Conservation (phyloP, 2,888 invertebrate genomes). For the Mellilla xanthometata region DNA sequence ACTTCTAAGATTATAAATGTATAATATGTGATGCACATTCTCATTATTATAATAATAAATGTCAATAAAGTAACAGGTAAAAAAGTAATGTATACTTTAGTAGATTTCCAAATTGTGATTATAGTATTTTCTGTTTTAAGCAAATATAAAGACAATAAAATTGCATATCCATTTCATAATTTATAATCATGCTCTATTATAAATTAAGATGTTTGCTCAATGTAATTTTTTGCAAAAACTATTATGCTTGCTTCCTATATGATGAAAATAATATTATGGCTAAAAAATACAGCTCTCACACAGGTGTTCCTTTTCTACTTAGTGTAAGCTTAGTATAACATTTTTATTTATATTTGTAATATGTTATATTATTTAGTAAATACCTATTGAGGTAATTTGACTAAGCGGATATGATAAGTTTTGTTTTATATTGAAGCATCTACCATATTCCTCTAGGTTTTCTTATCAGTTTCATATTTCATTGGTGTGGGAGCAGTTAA, state of each 20-base stretch:
- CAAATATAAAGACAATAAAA: slow-evolving; percentile 36
- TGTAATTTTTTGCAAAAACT: slow-evolving; percentile 26
- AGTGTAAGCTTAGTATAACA: neutral
- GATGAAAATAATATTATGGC: neutral
- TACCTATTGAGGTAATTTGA: neutral
- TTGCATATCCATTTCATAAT: slow-evolving; percentile 26
- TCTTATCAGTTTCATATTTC: slow-evolving; percentile 4
- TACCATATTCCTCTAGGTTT: neutral
- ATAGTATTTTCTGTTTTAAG: neutral
- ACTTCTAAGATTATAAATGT: too few species aligned
- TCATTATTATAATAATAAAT: too few species aligned
- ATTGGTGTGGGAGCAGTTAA: slow-evolving; percentile 18
- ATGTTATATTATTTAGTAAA: slow-evolving; percentile 1
- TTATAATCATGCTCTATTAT: neutral
- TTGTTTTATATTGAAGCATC: slow-evolving; percentile 10
- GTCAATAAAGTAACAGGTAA: too few species aligned
- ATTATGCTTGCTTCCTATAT: slow-evolving; percentile 20
- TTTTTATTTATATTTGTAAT: slow-evolving; percentile 7
- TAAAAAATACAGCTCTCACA: slow-evolving; percentile 16
- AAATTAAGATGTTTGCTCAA: slow-evolving; percentile 33
- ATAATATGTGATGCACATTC: too few species aligned
- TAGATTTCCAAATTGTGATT: neutral
- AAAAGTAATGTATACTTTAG: neutral
- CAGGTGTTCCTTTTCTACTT: slow-evolving; percentile 9
- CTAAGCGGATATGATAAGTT: neutral